Conservation (phyloP, 2,797 vertebrate genomes). For the Sarcoramphus papa region DNA sequence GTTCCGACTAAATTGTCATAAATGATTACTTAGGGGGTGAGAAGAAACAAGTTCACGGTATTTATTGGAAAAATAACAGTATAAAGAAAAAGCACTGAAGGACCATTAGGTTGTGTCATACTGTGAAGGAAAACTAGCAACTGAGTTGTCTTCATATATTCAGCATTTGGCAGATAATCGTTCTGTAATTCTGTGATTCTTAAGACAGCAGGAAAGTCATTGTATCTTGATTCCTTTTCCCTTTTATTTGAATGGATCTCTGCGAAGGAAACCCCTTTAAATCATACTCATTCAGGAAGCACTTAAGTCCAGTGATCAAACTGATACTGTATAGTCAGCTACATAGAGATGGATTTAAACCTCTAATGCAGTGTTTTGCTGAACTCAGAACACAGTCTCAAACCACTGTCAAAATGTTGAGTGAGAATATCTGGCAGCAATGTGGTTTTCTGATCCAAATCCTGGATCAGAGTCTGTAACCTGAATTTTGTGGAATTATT, state of each 20-base stretch:
- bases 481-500: not conserved
- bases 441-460: not conserved
- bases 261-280: not conserved
- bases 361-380: not conserved
- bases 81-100: not conserved
- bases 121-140: not conserved
- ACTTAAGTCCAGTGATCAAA: not conserved
- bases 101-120: not conserved
- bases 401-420: not conserved
- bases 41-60: not conserved
- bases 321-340: not conserved
- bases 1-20: not conserved
- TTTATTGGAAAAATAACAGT: not conserved
- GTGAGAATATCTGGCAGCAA: not conserved
- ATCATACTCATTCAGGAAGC: not conserved
- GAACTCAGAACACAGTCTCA: not conserved
- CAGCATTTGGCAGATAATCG: not conserved
- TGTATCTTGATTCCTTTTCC: not conserved
- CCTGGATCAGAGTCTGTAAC: not conserved
- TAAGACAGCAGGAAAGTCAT: not conserved
- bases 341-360: not conserved
- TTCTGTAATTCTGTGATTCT: constrained; percentile 10
- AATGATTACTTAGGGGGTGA: not conserved
- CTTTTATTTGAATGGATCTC: not conserved
- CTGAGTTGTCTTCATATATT: not conserved